Conservation (phyloP, 2,797 vertebrate genomes). For the Leptoclinus maculatus region DNA sequence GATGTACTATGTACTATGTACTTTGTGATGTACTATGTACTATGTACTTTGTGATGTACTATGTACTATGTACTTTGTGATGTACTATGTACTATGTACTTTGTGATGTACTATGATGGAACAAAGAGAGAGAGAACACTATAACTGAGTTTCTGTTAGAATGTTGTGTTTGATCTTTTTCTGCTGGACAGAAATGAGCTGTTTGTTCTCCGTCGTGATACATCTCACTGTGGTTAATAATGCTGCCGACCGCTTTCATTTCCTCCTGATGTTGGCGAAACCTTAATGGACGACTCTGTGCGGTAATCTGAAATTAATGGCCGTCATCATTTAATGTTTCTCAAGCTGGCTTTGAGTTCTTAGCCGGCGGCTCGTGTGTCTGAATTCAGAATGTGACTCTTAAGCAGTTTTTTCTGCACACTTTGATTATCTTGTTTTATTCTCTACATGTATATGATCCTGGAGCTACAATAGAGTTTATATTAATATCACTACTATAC, state of each 20-base stretch:
- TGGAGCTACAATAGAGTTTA: no score
- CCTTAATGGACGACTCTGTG: constrained; percentile 59
- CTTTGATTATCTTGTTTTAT: no score
- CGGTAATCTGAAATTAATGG: constrained; percentile 66
- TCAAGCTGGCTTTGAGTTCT: constrained; percentile 34
- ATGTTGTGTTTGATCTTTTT: constrained; percentile 18
- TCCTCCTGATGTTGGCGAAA: constrained; percentile 38
- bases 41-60: constrained; percentile 23
- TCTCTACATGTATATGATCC: no score
- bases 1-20: no score
- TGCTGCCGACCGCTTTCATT: constrained; percentile 39
- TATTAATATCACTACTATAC: no score
- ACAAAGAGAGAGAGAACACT: not conserved
- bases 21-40: constrained; percentile 25
- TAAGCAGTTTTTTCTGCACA: no score
- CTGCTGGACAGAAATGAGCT: constrained; percentile 13
- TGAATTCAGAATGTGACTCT: no score
- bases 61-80: constrained; percentile 17
- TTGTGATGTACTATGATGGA: constrained; percentile 13
- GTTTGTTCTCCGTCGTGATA: constrained; percentile 26
- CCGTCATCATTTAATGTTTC: constrained; percentile 42
- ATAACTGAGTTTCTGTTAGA: not conserved
- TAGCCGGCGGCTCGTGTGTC: not conserved
- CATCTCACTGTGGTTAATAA: constrained; percentile 42
- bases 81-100: constrained; percentile 23